Evolutionary conservation across 2,888 invertebrate species (phyloP), one percentile per base, ranked within the genome.

Genomic region (Creontiades dilutus): DNA sequence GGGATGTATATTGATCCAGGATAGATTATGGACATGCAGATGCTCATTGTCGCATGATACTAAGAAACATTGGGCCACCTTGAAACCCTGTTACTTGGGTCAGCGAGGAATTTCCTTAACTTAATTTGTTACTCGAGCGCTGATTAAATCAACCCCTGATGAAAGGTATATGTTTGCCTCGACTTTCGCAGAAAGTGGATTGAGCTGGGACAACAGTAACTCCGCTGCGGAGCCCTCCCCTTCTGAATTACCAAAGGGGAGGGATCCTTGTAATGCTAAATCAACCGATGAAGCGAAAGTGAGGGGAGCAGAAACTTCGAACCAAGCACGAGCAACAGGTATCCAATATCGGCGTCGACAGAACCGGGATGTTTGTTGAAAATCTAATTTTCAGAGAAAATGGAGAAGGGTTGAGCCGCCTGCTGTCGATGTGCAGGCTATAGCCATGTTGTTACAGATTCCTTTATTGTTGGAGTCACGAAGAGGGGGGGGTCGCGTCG

Each of bases 251-350:
- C 27, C 2, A 68, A 68, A 23, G 52, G 52, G 82, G 82, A 55
- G 82, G 52, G 52, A 82, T 82, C 82, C 52, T 82, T 55, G 82
- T 82, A 82, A 82, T 82, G 82, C 82, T 55, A 82, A 82, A 82
- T 55, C 52, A 82, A 82, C 82, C 82, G 82, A 82, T 82, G 52
- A 82, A 82, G 82, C 82, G 82, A 52, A 47, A 82, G 48, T 52
- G 82, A 55, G 82, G 48, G 82, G 82, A 82, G 23, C 14, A 16
- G 82, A 82, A 82, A 82, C 82, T 82, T 23, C 9, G 82, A 82
- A 19, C 52, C 81, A 48, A 47, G 27, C 14, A 48, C 82, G 27
- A 82, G 82, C 82, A 82, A 82, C 82, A 82, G 82, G 82, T 82
- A 82, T 82, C 82, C 52, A 82, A 82, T 82, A 48, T 82, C 82